Conservation (phyloP, 1,140 invertebrate species). For the Pomacea maculata region DNA sequence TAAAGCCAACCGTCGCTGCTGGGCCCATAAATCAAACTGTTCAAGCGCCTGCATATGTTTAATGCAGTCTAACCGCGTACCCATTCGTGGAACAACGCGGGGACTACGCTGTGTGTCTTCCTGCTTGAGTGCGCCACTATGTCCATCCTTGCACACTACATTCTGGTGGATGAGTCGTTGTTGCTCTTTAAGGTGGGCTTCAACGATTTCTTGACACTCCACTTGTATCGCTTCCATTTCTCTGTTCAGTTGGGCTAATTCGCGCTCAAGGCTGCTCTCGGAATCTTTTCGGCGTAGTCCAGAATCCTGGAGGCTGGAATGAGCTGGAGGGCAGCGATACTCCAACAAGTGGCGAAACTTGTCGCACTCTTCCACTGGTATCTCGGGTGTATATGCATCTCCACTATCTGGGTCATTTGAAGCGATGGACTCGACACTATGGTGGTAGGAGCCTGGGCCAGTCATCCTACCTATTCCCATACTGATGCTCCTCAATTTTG, state of each 20-base stretch:
- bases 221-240: conserved; percentile 71
- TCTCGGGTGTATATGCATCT: conserved; percentile 28
- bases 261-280: conserved; percentile 67
- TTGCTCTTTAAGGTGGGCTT: conserved; percentile 51
- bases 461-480: conserved; percentile 7
- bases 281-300: conserved; percentile 50
- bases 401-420: conserved; percentile 48
- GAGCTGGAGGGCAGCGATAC: conserved; percentile 44
- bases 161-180: conserved; percentile 22
- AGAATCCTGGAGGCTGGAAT: conserved; percentile 35
- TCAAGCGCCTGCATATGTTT: conserved; percentile 53
- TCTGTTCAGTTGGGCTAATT: conserved; percentile 68
- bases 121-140: not conserved
- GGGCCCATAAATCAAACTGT: conserved; percentile 22
- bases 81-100: conserved; percentile 64
- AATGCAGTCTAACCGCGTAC: conserved; percentile 68
- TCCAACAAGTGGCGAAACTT: conserved; percentile 58
- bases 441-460: conserved; percentile 37
- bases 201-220: conserved; percentile 67
- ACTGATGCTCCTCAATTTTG: conserved; percentile 33
- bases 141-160: not conserved
- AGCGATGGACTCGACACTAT: conserved; percentile 58
- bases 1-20: conserved; percentile 16
- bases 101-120: conserved; percentile 52
- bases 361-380: conserved; percentile 54